These are phyloP conservation scores for Drosophila lacertosa DNA, from an alignment of 1,140 invertebrate genomes.

Conservation along the genomic window DNA sequence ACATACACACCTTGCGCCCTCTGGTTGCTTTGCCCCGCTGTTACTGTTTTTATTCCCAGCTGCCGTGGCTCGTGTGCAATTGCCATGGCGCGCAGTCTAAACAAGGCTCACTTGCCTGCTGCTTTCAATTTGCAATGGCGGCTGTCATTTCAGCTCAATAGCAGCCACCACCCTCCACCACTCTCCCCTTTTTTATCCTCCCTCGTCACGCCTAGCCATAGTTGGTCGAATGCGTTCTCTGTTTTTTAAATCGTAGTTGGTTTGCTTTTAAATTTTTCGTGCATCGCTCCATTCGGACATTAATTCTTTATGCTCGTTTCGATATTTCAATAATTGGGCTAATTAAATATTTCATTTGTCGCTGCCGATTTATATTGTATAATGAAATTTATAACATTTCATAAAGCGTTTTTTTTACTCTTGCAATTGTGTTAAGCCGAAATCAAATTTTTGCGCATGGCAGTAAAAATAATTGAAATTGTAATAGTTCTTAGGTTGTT, in stretches of 20 bases:
- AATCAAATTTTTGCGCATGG: too few relatives aligned
- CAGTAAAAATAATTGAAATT: too few relatives aligned
- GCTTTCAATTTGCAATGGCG: constrained; percentile 79
- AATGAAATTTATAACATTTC: constrained; percentile 36
- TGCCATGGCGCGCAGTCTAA: constrained; percentile 77
- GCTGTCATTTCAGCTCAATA: constrained; percentile 82
- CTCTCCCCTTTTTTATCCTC: too few relatives aligned
- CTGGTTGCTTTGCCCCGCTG: constrained; percentile 6
- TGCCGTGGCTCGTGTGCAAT: constrained; percentile 64
- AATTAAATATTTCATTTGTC: constrained; percentile 66
- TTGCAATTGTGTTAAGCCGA: too few relatives aligned
- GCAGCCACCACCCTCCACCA: constrained; percentile 21
- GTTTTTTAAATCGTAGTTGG: constrained; percentile 29
- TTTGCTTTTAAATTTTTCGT: constrained; percentile 36
- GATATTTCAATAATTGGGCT: constrained; percentile 62
- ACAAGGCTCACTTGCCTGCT: constrained; percentile 77
- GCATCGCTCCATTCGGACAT: constrained; percentile 11
- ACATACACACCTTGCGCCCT: constrained; percentile 2
- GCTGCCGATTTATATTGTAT: constrained; percentile 37
- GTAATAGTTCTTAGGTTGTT: too few relatives aligned
- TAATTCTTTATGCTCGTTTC: background rate
- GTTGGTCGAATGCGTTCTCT: constrained; percentile 33
- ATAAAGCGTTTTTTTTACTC: background rate
- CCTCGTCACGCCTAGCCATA: constrained; percentile 1
- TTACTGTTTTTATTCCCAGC: constrained; percentile 42